Evolutionary conservation across 2,113 vertebrate genomes (phyloP).

Genomic region (Gadus macrocephalus): DNA sequence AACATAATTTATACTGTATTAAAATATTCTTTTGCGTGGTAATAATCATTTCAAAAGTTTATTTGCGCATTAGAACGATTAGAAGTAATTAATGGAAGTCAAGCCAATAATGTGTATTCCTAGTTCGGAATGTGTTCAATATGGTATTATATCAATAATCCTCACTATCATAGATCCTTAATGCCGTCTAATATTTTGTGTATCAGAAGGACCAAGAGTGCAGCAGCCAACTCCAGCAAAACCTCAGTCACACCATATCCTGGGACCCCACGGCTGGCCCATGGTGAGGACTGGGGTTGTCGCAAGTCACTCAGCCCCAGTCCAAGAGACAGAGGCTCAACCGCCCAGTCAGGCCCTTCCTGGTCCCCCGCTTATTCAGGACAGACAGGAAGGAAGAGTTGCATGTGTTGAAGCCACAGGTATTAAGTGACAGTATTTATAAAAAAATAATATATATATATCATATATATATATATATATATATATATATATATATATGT

Average conservation of each 20-base stretch:
- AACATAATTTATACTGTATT: too few species aligned
- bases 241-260: not conserved
- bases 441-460: too few species aligned
- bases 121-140: too few species aligned
- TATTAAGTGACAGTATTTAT: constrained; percentile 6
- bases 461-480: too few species aligned
- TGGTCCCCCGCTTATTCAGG: constrained; percentile 8
- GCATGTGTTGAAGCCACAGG: constrained; percentile 59
- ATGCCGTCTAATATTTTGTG: not conserved
- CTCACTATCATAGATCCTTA: not conserved
- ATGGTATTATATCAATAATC: too few species aligned
- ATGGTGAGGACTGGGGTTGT: not conserved
- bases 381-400: constrained; percentile 27
- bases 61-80: too few species aligned
- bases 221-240: not conserved
- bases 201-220: constrained; percentile 33
- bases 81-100: too few species aligned
- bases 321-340: constrained; percentile 13
- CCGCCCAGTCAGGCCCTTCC: not conserved
- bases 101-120: too few species aligned
- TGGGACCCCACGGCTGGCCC: not conserved
- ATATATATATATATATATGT: too few species aligned
- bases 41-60: too few species aligned
- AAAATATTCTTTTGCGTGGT: too few species aligned
- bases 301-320: constrained; percentile 28